Base-by-base conservation (phyloP, 2,888 invertebrate genomes). In the Hypena proboscidalis region DNA sequence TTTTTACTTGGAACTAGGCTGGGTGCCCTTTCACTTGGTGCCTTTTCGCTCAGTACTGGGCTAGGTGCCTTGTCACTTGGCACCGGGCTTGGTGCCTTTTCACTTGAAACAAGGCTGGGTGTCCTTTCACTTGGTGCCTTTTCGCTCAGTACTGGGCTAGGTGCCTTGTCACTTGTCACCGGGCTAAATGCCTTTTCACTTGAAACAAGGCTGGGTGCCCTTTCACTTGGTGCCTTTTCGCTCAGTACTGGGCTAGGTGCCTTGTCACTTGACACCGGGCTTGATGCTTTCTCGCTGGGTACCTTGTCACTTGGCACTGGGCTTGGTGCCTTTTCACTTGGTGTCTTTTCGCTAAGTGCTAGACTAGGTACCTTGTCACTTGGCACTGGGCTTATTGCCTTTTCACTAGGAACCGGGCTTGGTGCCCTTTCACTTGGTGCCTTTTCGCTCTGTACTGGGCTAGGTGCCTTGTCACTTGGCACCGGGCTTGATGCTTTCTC, bases 311-410 rank as follows among this genome's bases (percentile, higher is more conserved):
- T n/a, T n/a, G n/a, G n/a, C 4, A 37, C 9, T 11, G 32, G 31
- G 20, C 32, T 46, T 1, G 37, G 34, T 7, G 14, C 32, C 47
- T 52, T n/a, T 5, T 48, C 44, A 8, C 33, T n/a, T n/a, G n/a
- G n/a, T n/a, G n/a, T n/a, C n/a, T n/a, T n/a, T n/a, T n/a, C n/a
- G n/a, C n/a, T n/a, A n/a, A n/a, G n/a, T n/a, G n/a, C n/a, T n/a
- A n/a, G n/a, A n/a, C n/a, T 60, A 4, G 32, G 19, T 8, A 3
- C 11, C 13, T 26, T 26, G 10, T 14, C 26, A 26, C 14, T 14
- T 14, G 26, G 13, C 13, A 26, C 13, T 26, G 7, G n/a, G 6
- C 10, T 10, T 4, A 5, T 3, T 17, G 3, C 5, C 17, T 17
- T 17, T 3, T 17, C n/a, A n/a, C n/a, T n/a, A n/a, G n/a, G n/a